These are phyloP conservation scores for Aphis gossypii DNA, from an alignment of 1,140 invertebrate genomes.

Conservation along the genomic window DNA sequence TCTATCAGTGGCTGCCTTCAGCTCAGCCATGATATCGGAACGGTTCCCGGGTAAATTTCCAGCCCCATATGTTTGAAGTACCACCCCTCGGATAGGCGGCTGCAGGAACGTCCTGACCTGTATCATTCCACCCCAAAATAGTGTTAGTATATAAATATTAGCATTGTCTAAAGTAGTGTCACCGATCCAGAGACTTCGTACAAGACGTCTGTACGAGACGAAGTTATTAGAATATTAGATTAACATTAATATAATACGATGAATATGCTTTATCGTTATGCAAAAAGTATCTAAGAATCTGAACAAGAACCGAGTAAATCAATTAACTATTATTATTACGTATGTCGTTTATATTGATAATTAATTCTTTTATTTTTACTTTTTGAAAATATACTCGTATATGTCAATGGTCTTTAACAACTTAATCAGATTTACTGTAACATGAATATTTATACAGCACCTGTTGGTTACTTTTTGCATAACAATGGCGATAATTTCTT, in stretches of 20 bases:
- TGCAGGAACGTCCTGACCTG: slow-evolving; percentile 79
- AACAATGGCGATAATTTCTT: no score
- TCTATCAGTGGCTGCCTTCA: slow-evolving; percentile 76
- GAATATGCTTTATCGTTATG: background rate
- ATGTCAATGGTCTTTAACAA: background rate
- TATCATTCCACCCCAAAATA: background rate
- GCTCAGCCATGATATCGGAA: slow-evolving; percentile 79
- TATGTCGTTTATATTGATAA: background rate
- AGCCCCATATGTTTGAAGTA: slow-evolving; percentile 90
- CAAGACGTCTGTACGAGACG: background rate
- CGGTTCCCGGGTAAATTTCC: slow-evolving; percentile 91
- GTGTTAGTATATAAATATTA: background rate
- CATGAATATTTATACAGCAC: background rate
- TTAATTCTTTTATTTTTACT: background rate
- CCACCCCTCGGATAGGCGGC: slow-evolving; percentile 85
- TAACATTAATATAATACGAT: background rate
- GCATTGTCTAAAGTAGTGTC: no score
- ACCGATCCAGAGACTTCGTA: no score
- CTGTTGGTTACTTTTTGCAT: background rate
- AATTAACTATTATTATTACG: background rate
- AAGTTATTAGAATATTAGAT: background rate
- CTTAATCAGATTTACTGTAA: background rate
- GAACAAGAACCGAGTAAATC: background rate
- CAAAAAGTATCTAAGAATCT: background rate
- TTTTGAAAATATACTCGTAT: background rate